These are phyloP conservation scores for Microcebus jonahi DNA, from an alignment of 2,113 vertebrate species.

Conservation along the genomic window DNA sequence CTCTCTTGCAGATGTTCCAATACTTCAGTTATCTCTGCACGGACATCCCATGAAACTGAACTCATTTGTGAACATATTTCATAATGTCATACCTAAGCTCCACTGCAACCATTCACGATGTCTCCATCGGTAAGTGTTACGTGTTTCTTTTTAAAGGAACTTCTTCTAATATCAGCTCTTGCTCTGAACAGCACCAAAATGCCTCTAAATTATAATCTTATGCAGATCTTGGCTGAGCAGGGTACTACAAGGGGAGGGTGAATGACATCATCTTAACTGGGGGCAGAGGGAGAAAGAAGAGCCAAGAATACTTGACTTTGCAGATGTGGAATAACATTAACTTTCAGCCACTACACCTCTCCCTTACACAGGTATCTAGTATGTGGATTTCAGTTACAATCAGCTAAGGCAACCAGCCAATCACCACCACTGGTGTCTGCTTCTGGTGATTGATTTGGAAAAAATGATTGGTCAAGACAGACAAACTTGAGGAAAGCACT, in stretches of 20 bases:
- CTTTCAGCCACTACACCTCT: constrained; percentile 34
- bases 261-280: not conserved
- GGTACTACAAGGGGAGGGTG: not conserved
- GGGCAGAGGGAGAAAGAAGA: constrained; percentile 33
- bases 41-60: not conserved
- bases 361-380: constrained; percentile 51
- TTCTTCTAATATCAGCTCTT: constrained; percentile 53
- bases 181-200: constrained; percentile 70
- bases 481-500: constrained; percentile 78
- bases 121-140: not conserved
- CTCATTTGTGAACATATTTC: not conserved
- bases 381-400: constrained; percentile 68
- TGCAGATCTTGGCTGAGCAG: constrained; percentile 34
- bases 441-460: constrained; percentile 82
- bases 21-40: not conserved
- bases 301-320: not conserved
- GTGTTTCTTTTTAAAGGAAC: constrained; percentile 43
- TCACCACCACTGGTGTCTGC: constrained; percentile 79
- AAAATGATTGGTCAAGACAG: constrained; percentile 82
- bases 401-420: constrained; percentile 86
- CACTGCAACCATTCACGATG: not conserved
- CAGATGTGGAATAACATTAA: not conserved
- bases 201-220: constrained; percentile 14
- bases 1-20: not conserved
- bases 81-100: not conserved